These are phyloP conservation scores for Tolmerus cingulatus DNA, from an alignment of 2,888 invertebrate genomes.

Conservation along the genomic window DNA sequence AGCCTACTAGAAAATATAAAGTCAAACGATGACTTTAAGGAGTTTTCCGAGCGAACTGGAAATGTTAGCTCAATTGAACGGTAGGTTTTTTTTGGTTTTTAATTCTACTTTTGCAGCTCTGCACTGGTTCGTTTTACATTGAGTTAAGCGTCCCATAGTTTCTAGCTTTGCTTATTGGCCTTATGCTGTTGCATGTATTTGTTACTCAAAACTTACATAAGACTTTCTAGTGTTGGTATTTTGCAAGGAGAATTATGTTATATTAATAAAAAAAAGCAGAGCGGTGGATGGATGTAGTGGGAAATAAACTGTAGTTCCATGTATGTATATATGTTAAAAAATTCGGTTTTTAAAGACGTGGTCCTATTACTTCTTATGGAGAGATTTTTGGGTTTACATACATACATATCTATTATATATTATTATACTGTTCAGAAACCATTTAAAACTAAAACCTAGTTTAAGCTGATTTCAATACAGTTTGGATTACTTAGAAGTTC, in stretches of 20 bases:
- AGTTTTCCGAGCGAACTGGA: constrained; percentile 75
- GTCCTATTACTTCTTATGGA: too few species aligned
- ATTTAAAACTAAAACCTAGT: background rate
- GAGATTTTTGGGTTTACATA: too few species aligned
- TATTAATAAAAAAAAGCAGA: background rate
- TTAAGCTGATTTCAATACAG: background rate
- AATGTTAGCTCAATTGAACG: constrained; percentile 94
- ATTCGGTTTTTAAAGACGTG: background rate
- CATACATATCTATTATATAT: too few species aligned
- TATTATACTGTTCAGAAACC: background rate
- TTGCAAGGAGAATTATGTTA: background rate
- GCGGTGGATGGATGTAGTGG: background rate
- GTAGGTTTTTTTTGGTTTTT: constrained; percentile 63
- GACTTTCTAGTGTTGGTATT: constrained; percentile 26
- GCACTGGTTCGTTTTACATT: constrained; percentile 60
- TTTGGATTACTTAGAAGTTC: background rate
- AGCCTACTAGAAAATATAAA: constrained; percentile 80
- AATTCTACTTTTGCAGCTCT: constrained; percentile 58
- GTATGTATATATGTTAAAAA: background rate
- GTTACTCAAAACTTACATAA: background rate
- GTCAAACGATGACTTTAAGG: constrained; percentile 66
- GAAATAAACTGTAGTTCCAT: background rate
- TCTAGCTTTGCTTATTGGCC: constrained; percentile 27
- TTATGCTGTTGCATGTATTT: constrained; percentile 23
- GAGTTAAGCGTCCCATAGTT: constrained; percentile 22